These are phyloP conservation scores for Colinus virginianus DNA, from an alignment of 2,113 vertebrate species.

Conservation along the genomic window DNA sequence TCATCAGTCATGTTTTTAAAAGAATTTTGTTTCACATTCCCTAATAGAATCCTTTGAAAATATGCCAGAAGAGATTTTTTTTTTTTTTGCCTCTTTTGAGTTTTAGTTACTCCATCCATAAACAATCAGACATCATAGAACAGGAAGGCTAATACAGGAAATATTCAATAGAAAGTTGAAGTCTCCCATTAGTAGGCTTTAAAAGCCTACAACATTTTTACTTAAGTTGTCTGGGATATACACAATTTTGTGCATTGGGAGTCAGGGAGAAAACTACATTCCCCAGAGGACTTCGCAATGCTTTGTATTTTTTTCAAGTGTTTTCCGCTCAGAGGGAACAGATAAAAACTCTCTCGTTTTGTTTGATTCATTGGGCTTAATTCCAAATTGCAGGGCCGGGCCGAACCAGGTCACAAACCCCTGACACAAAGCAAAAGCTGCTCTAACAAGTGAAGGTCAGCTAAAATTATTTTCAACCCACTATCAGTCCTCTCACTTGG, in stretches of 20 bases:
- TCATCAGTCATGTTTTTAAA: slow-evolving; percentile 40
- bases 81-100: neutral
- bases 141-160: neutral
- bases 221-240: neutral
- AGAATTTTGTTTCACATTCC: slow-evolving; percentile 10
- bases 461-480: neutral
- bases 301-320: too few relatives aligned
- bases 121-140: neutral
- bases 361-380: too few relatives aligned
- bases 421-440: neutral
- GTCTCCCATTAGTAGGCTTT: neutral
- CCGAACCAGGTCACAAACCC: too few relatives aligned
- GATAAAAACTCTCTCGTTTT: too few relatives aligned
- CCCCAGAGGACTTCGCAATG: too few relatives aligned
- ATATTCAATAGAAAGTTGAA: neutral
- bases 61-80: neutral
- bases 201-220: neutral
- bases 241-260: too few relatives aligned
- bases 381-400: too few relatives aligned
- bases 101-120: slow-evolving; percentile 43
- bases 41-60: slow-evolving; percentile 51
- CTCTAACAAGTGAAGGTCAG: neutral
- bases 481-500: neutral
- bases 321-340: too few relatives aligned
- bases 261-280: too few relatives aligned